Evolutionary conservation across 2,797 vertebrate species (phyloP), one percentile per base, ranked within the genome.

Genomic region (Mastacembelus armatus): DNA sequence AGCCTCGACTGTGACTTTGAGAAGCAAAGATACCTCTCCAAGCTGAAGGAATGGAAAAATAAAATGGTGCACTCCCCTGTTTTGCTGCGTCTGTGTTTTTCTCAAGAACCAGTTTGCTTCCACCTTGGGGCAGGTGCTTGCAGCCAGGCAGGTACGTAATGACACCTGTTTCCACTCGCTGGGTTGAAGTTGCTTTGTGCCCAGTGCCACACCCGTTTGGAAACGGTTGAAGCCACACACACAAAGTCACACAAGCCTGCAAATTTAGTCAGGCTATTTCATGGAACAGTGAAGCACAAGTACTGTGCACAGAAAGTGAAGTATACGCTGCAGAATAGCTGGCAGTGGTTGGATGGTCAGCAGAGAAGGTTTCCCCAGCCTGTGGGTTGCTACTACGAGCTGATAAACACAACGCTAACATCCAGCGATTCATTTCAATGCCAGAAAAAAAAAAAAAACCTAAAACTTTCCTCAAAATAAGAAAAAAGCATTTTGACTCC

Each of bases 121-220:
- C 69, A 59, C 74, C 81, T 70, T 14, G 47, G 73, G 81, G 79
- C 74, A 66, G 63, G 69, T 50, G 66, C 71, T 62, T 10, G 39
- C 62, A 54, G 60, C 58, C 62, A 60, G 48, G 42, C 52, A 75
- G 68, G 68, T 63, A 67, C 64, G 66, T 69, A 67, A 50, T 10
- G 55, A 66, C 74, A 85, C 76, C 71, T 57, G 82, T 59, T 86
- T 71, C 62, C 71, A 86, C 77, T 82, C 64, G 70, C 74, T 74
- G 74, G 44, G 73, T 36, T 7, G 0, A 19, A 54, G 71, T 36
- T 26, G 52, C 66, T 84, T 22, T 40, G 40, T 58, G 59, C 65
- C 56, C 55, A 43, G n/a, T 65, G 61, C 66, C 59, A 74, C 57
- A 16, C 42, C 71, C 19, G 33, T 59, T 60, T 71, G 57, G 39